Conservation (phyloP, 2,888 invertebrate species). For the Drosophila monieri region DNA sequence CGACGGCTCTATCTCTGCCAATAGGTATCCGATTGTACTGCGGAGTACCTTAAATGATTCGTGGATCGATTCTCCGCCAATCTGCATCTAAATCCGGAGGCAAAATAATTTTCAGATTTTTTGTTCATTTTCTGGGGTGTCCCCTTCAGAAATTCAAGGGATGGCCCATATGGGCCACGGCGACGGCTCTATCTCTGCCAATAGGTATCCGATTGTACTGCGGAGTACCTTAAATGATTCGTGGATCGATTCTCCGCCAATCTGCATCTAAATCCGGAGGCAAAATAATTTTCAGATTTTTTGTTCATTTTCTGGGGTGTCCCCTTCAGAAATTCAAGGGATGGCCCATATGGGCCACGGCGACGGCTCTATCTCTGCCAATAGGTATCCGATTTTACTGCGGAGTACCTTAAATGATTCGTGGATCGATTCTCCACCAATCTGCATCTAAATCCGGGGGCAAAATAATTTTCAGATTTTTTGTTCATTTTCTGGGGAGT, state of each 20-base stretch:
- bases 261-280: too few species aligned
- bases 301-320: too few species aligned
- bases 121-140: too few species aligned
- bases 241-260: too few species aligned
- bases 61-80: background rate
- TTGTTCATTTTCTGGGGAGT: too few species aligned
- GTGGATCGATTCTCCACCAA: too few species aligned
- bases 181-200: background rate
- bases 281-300: too few species aligned
- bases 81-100: background rate
- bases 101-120: too few species aligned
- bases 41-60: background rate
- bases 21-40: background rate
- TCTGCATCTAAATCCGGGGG: too few species aligned
- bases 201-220: background rate
- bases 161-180: background rate
- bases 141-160: too few species aligned
- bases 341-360: background rate
- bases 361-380: background rate
- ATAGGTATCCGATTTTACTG: background rate
- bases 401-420: background rate
- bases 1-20: background rate
- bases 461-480: too few species aligned
- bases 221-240: background rate
- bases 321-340: too few species aligned